Percentiles rank a stretch among this genome's conserved stretches.
phyloP scores from a whole-genome alignment of 2,113 vertebrate species.

The Phoxinus phoxinus region DNA sequence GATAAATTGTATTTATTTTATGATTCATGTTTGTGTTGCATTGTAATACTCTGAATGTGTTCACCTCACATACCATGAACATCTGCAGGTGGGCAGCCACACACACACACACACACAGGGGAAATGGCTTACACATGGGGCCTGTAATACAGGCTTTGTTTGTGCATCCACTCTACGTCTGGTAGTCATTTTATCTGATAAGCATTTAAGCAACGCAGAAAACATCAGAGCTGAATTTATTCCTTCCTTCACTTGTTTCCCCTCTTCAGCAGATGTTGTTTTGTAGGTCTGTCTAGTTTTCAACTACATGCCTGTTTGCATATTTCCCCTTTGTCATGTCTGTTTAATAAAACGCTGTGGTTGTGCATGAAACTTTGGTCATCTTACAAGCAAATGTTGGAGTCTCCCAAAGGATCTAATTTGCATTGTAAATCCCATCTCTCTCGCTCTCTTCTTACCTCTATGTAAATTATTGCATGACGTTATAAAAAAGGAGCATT shows the following conservation, averaged over 20 bases:
- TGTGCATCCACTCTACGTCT: slow-evolving; percentile 64
- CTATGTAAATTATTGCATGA: neutral
- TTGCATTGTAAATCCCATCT: slow-evolving; percentile 45
- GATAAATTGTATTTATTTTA: neutral
- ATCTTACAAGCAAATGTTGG: neutral
- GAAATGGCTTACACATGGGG: slow-evolving; percentile 71
- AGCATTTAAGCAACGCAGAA: slow-evolving; percentile 53
- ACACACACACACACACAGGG: slow-evolving; percentile 50
- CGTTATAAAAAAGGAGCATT: slow-evolving; percentile 1
- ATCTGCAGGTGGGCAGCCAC: slow-evolving; percentile 29
- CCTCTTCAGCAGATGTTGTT: slow-evolving; percentile 29
- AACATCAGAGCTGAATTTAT: slow-evolving; percentile 36
- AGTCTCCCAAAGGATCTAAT: slow-evolving; percentile 17
- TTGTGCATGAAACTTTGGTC: neutral
- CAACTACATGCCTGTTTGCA: slow-evolving; percentile 21
- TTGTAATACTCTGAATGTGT: neutral
- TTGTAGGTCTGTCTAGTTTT: slow-evolving; percentile 15
- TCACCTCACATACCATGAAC: slow-evolving; percentile 9
- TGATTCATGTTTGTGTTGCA: neutral
- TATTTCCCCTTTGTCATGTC: neutral
- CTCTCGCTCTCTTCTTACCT: neutral
- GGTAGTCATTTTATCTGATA: slow-evolving; percentile 73
- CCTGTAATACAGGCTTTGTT: slow-evolving; percentile 56
- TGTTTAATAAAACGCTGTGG: neutral
- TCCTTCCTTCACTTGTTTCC: slow-evolving; percentile 18